Base-by-base conservation (phyloP, 2,797 vertebrate species). In the Epinephelus malabaricus region DNA sequence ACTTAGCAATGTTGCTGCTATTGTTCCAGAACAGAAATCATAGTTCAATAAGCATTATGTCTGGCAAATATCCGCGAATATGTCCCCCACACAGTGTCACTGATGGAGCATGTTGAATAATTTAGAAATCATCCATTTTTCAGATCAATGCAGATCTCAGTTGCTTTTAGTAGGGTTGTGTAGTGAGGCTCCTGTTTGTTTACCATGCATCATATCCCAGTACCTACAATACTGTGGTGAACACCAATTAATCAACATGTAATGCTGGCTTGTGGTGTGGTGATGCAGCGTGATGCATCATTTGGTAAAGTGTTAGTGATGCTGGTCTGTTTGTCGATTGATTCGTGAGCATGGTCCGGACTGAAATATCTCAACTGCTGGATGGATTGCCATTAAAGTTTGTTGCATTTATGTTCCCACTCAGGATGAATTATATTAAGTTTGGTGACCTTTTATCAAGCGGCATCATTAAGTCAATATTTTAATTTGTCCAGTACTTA, bases 91-190 rank as follows among this genome's bases (percentile, higher is more conserved):
- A 59, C 45, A 68, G 43, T 80, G 69, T 66, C 51, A 75, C 65
- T 73, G 66, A 78, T 76, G 60, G 66, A 73, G 27, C 56, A 15
- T 55, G 50, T 8, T 89, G 73, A 86, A 86, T 86, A 55, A 86
- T 91, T 87, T 73, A 84, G n/a, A 70, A 83, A 82, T 65, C 55
- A 71, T 81, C 55, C 47, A 84, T 86, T 65, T 88, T 81, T 77
- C n/a, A 82, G 46, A 75, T 75, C 38, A 46, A 34, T 27, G 23
- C 17, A 54, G 27, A 70, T 84, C 73, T 73, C 27, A 61, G 9
- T 62, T 60, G 21, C 53, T 76, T 72, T 77, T 43, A 71, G 43
- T 59, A 50, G 34, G 27, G 63, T 63, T 56, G 54, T 60, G 30
- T 71, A 23, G 25, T 23, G 30, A 64, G 17, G 34, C 17, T 79